A percentile compares a stretch with the other conserved stretches of the same genome.
phyloP scores from a whole-genome alignment of 2,888 invertebrate species.

The Tetanocera ferruginea region DNA sequence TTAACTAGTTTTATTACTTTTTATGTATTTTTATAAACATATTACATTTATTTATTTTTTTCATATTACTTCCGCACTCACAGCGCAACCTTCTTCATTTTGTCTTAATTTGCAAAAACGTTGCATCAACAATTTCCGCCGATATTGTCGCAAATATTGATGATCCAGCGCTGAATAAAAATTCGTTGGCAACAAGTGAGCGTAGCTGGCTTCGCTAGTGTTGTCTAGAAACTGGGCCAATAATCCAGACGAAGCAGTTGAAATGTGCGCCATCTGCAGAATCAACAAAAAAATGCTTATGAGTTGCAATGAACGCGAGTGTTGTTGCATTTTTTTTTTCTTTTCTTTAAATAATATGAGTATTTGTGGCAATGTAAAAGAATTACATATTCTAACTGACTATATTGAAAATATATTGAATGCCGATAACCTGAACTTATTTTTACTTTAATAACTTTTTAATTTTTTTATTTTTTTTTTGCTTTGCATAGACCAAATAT shows the following conservation, averaged over 20 bases:
- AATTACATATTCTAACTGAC: too few relatives aligned
- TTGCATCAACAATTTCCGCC: slow-evolving; percentile 42
- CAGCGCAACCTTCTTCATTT: background rate
- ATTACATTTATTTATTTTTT: too few relatives aligned
- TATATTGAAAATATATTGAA: too few relatives aligned
- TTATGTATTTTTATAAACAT: background rate
- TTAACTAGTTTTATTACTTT: background rate
- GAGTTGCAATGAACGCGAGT: background rate
- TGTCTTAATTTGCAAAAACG: background rate
- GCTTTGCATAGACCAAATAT: background rate
- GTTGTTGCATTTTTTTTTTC: too few relatives aligned
- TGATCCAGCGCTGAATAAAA: slow-evolving; percentile 55
- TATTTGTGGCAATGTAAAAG: too few relatives aligned
- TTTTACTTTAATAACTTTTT: background rate
- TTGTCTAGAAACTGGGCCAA: slow-evolving; percentile 33
- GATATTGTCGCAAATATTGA: slow-evolving; percentile 56
- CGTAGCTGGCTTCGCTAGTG: slow-evolving; percentile 40
- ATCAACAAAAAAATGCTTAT: background rate
- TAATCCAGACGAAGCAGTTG: background rate
- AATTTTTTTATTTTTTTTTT: background rate
- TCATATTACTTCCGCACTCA: background rate
- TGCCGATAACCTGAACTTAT: background rate
- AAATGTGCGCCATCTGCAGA: background rate
- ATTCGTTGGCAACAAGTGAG: slow-evolving; percentile 54
- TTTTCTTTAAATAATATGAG: too few relatives aligned